phyloP scores from a whole-genome alignment of 2,113 vertebrate genomes.

The Balaenoptera acutorostrata region DNA sequence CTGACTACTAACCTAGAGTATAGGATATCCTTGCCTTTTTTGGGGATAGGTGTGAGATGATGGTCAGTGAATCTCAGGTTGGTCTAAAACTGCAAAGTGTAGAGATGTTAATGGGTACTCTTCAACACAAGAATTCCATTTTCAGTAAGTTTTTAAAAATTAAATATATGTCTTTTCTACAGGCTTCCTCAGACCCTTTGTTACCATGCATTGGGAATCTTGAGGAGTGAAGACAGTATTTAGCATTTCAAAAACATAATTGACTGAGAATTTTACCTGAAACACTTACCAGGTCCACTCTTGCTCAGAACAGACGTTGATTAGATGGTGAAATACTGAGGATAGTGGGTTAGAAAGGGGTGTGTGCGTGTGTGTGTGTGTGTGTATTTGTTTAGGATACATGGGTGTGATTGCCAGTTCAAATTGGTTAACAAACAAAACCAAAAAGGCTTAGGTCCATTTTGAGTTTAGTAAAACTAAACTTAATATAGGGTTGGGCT shows the following conservation, averaged over 20 bases:
- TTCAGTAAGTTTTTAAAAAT: neutral
- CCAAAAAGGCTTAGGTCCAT: neutral
- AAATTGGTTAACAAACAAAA: neutral
- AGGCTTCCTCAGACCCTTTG: neutral
- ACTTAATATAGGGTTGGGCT: neutral
- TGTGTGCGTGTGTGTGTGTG: neutral
- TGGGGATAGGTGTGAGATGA: neutral
- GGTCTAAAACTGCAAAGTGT: neutral
- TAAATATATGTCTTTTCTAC: neutral
- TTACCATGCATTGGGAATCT: neutral
- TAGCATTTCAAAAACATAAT: slow-evolving; percentile 11
- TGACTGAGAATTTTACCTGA: neutral
- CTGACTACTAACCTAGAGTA: neutral
- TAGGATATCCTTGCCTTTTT: neutral
- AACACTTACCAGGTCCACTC: neutral
- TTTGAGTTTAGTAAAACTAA: slow-evolving; percentile 33
- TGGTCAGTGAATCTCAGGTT: neutral
- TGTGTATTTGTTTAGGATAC: neutral
- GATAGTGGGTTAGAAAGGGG: neutral
- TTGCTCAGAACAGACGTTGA: neutral
- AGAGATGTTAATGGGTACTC: neutral
- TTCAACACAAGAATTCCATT: slow-evolving; percentile 3
- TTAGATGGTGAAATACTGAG: slow-evolving; percentile 10
- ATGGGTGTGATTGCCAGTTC: neutral
- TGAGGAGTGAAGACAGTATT: neutral